Conservation (phyloP, 2,888 invertebrate genomes). For the Macroteleia sp. region DNA sequence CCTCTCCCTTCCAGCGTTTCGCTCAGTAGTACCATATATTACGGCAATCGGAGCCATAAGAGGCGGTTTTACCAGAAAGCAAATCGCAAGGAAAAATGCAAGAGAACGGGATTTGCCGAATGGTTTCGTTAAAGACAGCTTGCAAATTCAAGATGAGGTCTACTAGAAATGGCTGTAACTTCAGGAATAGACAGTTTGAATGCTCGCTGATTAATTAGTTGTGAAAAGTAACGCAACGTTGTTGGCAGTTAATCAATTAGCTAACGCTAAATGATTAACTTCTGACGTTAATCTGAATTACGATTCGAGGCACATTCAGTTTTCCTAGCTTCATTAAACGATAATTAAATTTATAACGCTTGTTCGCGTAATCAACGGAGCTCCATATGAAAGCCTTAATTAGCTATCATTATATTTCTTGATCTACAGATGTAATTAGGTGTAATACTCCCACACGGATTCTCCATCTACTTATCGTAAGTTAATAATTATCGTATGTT, state of each 20-base stretch:
- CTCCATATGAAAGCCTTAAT: conserved; percentile 39
- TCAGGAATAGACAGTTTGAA: too few species aligned
- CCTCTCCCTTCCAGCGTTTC: not conserved
- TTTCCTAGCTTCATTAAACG: conserved; percentile 13
- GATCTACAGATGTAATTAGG: conserved; percentile 25
- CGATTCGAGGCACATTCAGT: conserved; percentile 4
- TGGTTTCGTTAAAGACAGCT: too few species aligned
- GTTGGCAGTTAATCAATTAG: conserved; percentile 21
- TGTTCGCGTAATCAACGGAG: conserved; percentile 8
- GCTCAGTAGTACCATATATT: conserved; percentile 5
- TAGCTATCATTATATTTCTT: conserved; percentile 30
- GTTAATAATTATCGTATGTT: conserved; percentile 9
- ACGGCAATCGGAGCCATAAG: conserved; percentile 39
- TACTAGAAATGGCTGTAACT: too few species aligned
- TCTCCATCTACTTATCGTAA: conserved; percentile 3
- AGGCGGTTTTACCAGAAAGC: conserved; percentile 46
- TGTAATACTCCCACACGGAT: conserved; percentile 25
- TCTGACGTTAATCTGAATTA: not conserved
- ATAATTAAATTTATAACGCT: conserved; percentile 40
- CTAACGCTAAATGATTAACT: not conserved
- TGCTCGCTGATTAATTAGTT: not conserved
- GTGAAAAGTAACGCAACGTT: not conserved
- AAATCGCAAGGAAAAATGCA: conserved; percentile 12
- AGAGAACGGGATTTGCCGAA: not conserved
- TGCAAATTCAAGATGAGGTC: too few species aligned